Percentiles rank a stretch among this genome's conserved stretches.
Evolutionary conservation across 2,797 vertebrate genomes (phyloP).

Genomic region (Pseudomugil tenellus): DNA sequence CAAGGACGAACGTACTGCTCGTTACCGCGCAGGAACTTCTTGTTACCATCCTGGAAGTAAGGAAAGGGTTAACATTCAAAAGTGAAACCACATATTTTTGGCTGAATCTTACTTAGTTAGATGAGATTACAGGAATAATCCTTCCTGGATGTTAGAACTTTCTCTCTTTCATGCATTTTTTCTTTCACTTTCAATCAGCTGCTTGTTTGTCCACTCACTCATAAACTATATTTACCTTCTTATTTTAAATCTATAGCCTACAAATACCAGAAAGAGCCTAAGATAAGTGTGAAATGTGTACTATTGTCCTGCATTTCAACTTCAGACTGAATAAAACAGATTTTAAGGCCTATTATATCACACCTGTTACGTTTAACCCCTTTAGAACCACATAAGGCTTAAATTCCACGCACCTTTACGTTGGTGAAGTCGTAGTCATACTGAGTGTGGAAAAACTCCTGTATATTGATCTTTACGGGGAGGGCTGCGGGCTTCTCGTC

Average conservation of each 20-base stretch:
- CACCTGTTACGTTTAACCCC: not conserved
- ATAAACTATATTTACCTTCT: not conserved
- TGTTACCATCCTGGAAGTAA: constrained; percentile 41
- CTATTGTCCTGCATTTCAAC: not conserved
- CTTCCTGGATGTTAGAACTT: not conserved
- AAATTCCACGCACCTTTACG: constrained; percentile 39
- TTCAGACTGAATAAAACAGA: not conserved
- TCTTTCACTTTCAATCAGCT: not conserved
- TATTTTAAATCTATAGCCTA: not conserved
- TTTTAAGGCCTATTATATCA: not conserved
- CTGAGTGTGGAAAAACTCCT: constrained; percentile 65
- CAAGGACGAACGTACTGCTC: constrained; percentile 71
- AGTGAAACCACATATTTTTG: not conserved
- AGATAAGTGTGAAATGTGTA: not conserved
- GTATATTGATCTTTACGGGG: constrained; percentile 41
- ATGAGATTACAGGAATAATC: too few relatives aligned
- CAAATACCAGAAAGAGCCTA: not conserved
- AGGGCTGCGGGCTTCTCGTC: not conserved
- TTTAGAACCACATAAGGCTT: not conserved
- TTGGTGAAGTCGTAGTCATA: constrained; percentile 73
- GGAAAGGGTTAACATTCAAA: constrained; percentile 3
- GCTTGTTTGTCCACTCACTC: not conserved
- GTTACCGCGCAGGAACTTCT: constrained; percentile 50
- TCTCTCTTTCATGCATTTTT: not conserved
- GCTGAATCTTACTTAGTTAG: too few relatives aligned